Evolutionary conservation across 2,113 vertebrate genomes (phyloP), one percentile per base, ranked within the genome.

Genomic region (Oncorhynchus clarkii): DNA sequence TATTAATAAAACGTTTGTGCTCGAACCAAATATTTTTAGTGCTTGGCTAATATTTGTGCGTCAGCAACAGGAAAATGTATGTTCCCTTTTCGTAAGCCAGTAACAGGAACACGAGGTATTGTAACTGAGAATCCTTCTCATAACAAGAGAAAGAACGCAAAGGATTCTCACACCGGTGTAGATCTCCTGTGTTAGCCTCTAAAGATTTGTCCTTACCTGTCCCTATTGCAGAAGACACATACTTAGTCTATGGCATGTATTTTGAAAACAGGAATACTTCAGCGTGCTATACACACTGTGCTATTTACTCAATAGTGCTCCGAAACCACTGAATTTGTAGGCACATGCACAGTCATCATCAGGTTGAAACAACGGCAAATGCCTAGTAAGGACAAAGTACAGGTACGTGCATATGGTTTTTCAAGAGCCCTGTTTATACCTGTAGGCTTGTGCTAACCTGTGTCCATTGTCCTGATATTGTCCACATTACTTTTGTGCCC

Each of bases 131-230:
- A 72, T 80, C 75, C 75, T 27, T 39, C 67, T 70, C 76, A 75
- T 76, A 83, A 87, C 91, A 86, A 85, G 90, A 82, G 81, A 78
- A 89, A 54, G 85, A 84, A 88, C 88, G 84, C 70, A 65, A 73
- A 60, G 78, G 82, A 86, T 80, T 78, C 57, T 9, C 27, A 5
- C 6, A 1, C 73, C 22, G 67, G 67, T 24, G 57, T 66, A 4
- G 20, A 20, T 20, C 54, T 57, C 54, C 54, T 57, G 54, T 57
- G 54, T 39, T 57, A 18, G 5, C 51, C 51, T 57, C 51, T 20
- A 57, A 69, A 69, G 86, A 80, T 87, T 79, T 88, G 86, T 88
- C 76, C 67, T 22, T 89, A 87, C 86, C 89, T 89, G 89, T 86
- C 77, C 39, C 80, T 69, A 9, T 26, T 64, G 18, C 54, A 57